phyloP scores from a whole-genome alignment of 1,140 invertebrate genomes.

The Papilio dardanus region DNA sequence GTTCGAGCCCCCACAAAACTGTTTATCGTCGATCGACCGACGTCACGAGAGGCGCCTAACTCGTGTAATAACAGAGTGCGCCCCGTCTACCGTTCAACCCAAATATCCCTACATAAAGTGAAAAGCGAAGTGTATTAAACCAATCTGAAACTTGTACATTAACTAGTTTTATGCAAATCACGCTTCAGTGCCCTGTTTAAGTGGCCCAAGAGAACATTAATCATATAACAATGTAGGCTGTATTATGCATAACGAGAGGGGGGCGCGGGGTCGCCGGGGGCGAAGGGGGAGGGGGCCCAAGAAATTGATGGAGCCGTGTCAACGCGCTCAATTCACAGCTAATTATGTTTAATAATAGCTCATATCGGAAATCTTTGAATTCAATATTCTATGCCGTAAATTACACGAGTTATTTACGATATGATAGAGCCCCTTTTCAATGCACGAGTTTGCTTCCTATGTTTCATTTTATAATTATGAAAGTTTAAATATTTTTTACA shows the following conservation, averaged over 20 bases:
- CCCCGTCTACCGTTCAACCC: neutral
- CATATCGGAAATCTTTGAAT: conserved; percentile 31
- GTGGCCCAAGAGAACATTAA: conserved; percentile 69
- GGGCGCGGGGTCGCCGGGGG: conserved; percentile 37
- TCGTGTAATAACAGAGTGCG: conserved; percentile 24
- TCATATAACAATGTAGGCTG: conserved; percentile 65
- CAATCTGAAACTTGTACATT: conserved; percentile 58
- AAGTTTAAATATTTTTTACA: too few relatives aligned
- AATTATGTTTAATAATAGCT: conserved; percentile 49
- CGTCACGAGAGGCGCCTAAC: conserved; percentile 1
- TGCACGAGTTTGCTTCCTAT: neutral
- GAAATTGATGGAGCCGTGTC: conserved; percentile 65
- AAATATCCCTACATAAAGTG: neutral
- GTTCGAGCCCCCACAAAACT: conserved; percentile 30
- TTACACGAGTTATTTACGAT: conserved; percentile 12
- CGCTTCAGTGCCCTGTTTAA: conserved; percentile 60
- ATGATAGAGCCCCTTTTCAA: neutral
- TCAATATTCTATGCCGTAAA: conserved; percentile 25
- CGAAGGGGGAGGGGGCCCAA: conserved; percentile 33
- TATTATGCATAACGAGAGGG: conserved; percentile 50
- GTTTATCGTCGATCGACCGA: conserved; percentile 30
- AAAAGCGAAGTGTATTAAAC: conserved; percentile 24
- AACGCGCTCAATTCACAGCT: conserved; percentile 57
- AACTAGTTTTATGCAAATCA: conserved; percentile 78
- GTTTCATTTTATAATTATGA: neutral